These are phyloP conservation scores for Ferrisia virgata DNA, from an alignment of 2,888 invertebrate genomes.

Conservation along the genomic window DNA sequence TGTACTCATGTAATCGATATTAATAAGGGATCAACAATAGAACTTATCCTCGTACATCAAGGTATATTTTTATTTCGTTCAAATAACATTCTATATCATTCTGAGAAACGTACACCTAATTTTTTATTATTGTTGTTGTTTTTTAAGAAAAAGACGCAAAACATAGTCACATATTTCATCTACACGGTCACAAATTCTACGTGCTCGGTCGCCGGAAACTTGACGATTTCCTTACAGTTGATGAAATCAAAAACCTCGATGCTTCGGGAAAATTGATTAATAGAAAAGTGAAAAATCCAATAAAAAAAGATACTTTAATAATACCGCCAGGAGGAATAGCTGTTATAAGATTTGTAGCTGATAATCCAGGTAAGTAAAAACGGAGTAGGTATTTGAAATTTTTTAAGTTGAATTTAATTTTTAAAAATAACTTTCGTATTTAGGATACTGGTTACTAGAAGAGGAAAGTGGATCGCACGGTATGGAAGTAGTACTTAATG, in stretches of 20 bases:
- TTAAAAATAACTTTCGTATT: slow-evolving; percentile 47
- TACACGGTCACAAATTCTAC: slow-evolving; percentile 72
- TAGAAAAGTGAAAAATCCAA: slow-evolving; percentile 62
- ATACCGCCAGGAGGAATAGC: slow-evolving; percentile 69
- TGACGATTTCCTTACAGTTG: neutral
- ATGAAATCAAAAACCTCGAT: slow-evolving; percentile 59
- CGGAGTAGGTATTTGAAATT: too few relatives aligned
- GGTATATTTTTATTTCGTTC: slow-evolving; percentile 55
- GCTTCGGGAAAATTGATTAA: slow-evolving; percentile 58
- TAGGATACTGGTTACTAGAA: slow-evolving; percentile 78
- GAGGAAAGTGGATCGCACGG: slow-evolving; percentile 77
- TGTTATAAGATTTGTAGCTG: slow-evolving; percentile 68
- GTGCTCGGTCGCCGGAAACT: slow-evolving; percentile 57
- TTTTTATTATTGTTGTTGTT: neutral
- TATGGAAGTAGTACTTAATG: slow-evolving; percentile 69
- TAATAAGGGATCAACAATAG: slow-evolving; percentile 66
- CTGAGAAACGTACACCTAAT: neutral
- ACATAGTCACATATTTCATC: slow-evolving; percentile 67
- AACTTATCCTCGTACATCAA: slow-evolving; percentile 71
- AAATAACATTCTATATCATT: neutral
- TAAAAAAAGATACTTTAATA: slow-evolving; percentile 69
- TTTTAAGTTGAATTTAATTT: neutral
- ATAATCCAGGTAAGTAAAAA: slow-evolving; percentile 65
- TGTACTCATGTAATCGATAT: slow-evolving; percentile 72
- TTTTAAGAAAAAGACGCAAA: slow-evolving; percentile 6